phyloP scores from a whole-genome alignment of 2,888 invertebrate species.

The Heliconius aoede region DNA sequence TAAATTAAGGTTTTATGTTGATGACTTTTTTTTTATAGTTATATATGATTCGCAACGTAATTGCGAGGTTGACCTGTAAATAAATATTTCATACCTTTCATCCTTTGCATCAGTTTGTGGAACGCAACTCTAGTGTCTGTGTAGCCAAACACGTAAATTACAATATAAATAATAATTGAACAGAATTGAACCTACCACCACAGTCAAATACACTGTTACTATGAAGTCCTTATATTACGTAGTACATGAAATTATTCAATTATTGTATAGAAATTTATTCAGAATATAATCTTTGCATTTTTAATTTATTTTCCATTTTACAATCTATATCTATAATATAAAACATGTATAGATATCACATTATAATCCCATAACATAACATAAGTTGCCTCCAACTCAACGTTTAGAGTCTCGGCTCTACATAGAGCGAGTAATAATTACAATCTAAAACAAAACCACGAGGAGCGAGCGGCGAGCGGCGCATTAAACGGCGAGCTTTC shows the following conservation, averaged over 20 bases:
- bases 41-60: neutral
- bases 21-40: neutral
- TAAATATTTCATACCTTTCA: neutral
- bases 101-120: neutral
- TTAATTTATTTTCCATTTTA: too few relatives aligned
- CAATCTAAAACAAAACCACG: constrained; percentile 60
- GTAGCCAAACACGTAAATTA: neutral
- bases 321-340: too few relatives aligned
- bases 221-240: too few relatives aligned
- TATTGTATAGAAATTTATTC: too few relatives aligned
- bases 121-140: neutral
- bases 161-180: too few relatives aligned
- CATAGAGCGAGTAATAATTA: constrained; percentile 57
- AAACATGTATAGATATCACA: too few relatives aligned
- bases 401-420: neutral
- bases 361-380: too few relatives aligned
- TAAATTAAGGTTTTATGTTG: constrained; percentile 1
- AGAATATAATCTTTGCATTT: too few relatives aligned
- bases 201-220: too few relatives aligned
- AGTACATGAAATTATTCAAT: too few relatives aligned
- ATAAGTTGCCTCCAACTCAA: neutral
- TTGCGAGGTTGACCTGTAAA: neutral
- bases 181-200: too few relatives aligned
- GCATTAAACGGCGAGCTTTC: constrained; percentile 71
- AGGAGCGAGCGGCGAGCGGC: constrained; percentile 50